A percentile compares a stretch with the other conserved stretches of the same genome.
Evolutionary conservation across 1,140 invertebrate species (phyloP).

Genomic region (Pseudachorutes palmiensis): DNA sequence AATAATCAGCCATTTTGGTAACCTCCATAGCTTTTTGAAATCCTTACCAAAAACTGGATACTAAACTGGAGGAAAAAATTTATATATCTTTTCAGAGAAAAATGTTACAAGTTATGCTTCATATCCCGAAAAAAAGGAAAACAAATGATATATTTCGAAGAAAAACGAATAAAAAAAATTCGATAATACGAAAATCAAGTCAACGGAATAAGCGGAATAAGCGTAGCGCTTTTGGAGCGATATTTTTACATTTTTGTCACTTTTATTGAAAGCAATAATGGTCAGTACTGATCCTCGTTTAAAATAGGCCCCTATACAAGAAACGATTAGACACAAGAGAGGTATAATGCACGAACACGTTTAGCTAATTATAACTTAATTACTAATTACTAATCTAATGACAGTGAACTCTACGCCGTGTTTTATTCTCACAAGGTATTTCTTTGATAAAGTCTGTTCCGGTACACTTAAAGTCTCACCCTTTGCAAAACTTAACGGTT

Average conservation of each 20-base stretch:
- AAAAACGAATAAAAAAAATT: background rate
- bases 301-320: constrained; percentile 1
- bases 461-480: no score
- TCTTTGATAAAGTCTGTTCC: no score
- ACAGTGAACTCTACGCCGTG: no score
- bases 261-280: background rate
- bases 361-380: no score
- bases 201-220: background rate
- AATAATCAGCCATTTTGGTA: no score
- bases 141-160: constrained; percentile 1
- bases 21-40: no score
- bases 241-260: background rate
- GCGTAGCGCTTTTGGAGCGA: background rate
- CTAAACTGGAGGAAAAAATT: background rate
- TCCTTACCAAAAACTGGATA: background rate
- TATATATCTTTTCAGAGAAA: constrained; percentile 4
- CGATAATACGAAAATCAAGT: background rate
- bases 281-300: background rate
- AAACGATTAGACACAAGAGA: no score
- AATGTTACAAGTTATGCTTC: background rate
- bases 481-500: no score
- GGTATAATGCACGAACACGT: no score
- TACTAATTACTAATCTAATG: no score
- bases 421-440: no score
- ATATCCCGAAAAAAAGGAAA: constrained; percentile 8